phyloP scores from a whole-genome alignment of 30 jellyfish, hydroid and myxozoan species.

The Aurelia aurita region DNA sequence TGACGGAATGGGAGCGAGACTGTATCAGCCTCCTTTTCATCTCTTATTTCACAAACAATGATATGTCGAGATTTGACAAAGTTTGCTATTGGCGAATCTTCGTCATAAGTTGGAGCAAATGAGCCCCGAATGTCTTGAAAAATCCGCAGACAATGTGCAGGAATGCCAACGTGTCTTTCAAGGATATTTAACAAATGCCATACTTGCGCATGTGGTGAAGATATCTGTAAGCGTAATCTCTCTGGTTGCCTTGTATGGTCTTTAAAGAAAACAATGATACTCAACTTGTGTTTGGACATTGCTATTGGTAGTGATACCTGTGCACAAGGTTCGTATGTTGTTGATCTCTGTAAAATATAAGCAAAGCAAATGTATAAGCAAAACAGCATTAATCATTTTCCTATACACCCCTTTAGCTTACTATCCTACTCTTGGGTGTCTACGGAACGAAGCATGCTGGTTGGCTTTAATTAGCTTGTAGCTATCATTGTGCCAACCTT shows the following conservation, averaged over 20 bases:
- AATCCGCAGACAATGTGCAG: constrained; percentile 73
- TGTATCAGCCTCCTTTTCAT: constrained; percentile 72
- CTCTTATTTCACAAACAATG: constrained; percentile 79
- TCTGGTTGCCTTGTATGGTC: constrained; percentile 67
- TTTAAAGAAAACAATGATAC: constrained; percentile 66
- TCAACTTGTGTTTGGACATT: constrained; percentile 53
- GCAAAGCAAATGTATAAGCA: not conserved
- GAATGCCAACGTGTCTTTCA: constrained; percentile 60
- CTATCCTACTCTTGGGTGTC: no score
- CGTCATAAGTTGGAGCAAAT: constrained; percentile 22
- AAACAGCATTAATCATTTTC: not conserved
- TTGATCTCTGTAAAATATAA: constrained; percentile 70
- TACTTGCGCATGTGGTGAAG: constrained; percentile 81
- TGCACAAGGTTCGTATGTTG: constrained; percentile 90
- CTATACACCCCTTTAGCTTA: not conserved
- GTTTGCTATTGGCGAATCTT: constrained; percentile 59
- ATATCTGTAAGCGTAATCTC: constrained; percentile 58
- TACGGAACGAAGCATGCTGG: no score
- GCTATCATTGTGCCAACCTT: no score
- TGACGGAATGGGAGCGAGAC: constrained; percentile 82
- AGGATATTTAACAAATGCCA: constrained; percentile 87
- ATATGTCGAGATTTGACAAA: constrained; percentile 40
- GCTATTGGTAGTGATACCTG: constrained; percentile 96
- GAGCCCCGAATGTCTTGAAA: constrained; percentile 73
- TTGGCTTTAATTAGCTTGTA: no score